A percentile compares a stretch with the other conserved stretches of the same genome.
Conservation (phyloP, 2,888 invertebrate genomes). For the Griposia aprilina region DNA sequence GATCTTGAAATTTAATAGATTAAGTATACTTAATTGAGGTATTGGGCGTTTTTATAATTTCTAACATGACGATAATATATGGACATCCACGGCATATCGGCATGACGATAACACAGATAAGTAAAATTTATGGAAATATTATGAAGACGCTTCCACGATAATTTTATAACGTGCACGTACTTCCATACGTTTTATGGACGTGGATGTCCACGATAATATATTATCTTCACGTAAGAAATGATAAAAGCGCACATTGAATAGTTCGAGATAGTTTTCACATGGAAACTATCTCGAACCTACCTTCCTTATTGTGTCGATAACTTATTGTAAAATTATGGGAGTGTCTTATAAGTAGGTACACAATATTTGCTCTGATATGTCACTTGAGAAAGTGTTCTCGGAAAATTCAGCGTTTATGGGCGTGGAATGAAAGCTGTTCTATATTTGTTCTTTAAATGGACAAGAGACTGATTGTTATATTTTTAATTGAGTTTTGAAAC, state of each 20-base stretch:
- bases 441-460: constrained; percentile 11
- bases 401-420: constrained; percentile 10
- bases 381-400: constrained; percentile 10
- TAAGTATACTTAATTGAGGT: not conserved
- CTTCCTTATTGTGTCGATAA: too few species aligned
- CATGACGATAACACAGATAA: too few species aligned
- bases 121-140: too few species aligned
- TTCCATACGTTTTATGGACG: too few species aligned
- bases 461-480: not conserved
- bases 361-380: constrained; percentile 10
- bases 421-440: constrained; percentile 15
- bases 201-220: too few species aligned
- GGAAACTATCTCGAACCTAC: too few species aligned
- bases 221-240: too few species aligned
- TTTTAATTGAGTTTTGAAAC: constrained; percentile 10
- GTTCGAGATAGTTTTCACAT: not conserved
- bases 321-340: not conserved
- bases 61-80: too few species aligned
- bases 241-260: not conserved
- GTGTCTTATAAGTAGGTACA: not conserved
- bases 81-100: too few species aligned
- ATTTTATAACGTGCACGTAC: too few species aligned
- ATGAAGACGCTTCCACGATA: too few species aligned
- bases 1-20: not conserved
- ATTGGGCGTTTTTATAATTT: too few species aligned